Conservation (phyloP, 2,113 vertebrate genomes). For the Lontra canadensis region DNA sequence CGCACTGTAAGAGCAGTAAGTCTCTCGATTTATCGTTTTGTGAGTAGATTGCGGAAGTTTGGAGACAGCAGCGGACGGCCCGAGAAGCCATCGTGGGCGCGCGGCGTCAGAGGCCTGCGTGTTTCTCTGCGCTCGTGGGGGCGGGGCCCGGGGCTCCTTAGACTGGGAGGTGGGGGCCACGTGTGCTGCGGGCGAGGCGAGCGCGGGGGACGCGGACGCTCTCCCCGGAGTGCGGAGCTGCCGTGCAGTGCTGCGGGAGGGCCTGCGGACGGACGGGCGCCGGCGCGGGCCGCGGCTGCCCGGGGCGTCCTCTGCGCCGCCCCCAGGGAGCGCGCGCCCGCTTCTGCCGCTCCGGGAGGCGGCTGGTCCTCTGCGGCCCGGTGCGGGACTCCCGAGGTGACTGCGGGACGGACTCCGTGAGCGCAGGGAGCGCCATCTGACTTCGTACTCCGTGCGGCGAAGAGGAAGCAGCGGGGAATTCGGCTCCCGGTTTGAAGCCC, state of each 20-base stretch:
- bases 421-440: not conserved
- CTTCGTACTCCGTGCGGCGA: not conserved
- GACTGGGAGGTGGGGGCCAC: not conserved
- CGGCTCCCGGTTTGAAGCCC: no score
- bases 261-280: fast-evolving
- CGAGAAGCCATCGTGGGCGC: not conserved
- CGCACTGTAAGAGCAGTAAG: slow-evolving; percentile 65
- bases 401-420: no score
- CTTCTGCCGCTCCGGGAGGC: not conserved
- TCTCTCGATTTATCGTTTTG: slow-evolving; percentile 62
- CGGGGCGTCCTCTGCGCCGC: no score
- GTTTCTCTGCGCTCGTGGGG: slow-evolving; percentile 51
- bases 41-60: slow-evolving; percentile 69
- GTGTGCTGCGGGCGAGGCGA: not conserved
- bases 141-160: not conserved
- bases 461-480: not conserved
- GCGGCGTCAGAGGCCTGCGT: not conserved
- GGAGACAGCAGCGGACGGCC: slow-evolving; percentile 44
- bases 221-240: not conserved
- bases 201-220: not conserved
- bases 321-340: not conserved
- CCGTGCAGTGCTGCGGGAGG: not conserved
- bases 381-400: not conserved
- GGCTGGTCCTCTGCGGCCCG: not conserved
- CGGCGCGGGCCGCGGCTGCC: no score